Base-by-base conservation (phyloP, 2,888 invertebrate species). In the Eudemis profundana region DNA sequence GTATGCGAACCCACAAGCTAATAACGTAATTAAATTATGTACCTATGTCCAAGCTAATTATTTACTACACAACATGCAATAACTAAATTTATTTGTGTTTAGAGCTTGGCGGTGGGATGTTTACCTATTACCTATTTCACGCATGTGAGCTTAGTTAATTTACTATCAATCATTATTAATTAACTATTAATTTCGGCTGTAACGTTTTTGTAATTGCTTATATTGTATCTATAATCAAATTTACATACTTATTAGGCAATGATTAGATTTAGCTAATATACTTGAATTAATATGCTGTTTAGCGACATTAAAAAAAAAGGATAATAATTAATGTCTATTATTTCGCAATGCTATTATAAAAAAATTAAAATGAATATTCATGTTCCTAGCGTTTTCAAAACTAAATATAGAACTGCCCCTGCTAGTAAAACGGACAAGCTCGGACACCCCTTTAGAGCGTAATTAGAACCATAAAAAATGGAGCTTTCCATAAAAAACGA, bases 391-490 rank as follows among this genome's bases (percentile, higher is more conserved):
- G 17, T 5, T 7, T 27, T 40, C n/a, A 17, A 29, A 50, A 42
- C 12, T 19, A 14, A 33, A 23, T 21, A 47, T 10, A 4, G 59
- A 69, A 57, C 61, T 59, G 67, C 47, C 19, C 40, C 14, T 17
- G 67, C 72, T 66, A 66, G 3, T 15, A 4, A 4, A 66, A 74
- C 70, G 67, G n/a, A 54, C 72, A 69, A 72, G 56, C 64, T 70
- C 67, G 69, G 73, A 75, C 78, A 77, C 75, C 77, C 80, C 84
- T 72, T 80, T 69, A 51, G 74, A 75, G 77, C 61, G 74, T 84
- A 87, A 89, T 89, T 85, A 85, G 80, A 70, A 73, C 74, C 80
- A 78, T 87, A 85, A 87, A 87, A 87, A 88, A 87, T 86, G 78
- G 82, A 87, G 77, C 78, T 78, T 74, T 72, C 57, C 77, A 74